Evolutionary conservation across 2,113 vertebrate species (phyloP), one percentile per base, ranked within the genome.

Genomic region (Spheniscus mendiculus): DNA sequence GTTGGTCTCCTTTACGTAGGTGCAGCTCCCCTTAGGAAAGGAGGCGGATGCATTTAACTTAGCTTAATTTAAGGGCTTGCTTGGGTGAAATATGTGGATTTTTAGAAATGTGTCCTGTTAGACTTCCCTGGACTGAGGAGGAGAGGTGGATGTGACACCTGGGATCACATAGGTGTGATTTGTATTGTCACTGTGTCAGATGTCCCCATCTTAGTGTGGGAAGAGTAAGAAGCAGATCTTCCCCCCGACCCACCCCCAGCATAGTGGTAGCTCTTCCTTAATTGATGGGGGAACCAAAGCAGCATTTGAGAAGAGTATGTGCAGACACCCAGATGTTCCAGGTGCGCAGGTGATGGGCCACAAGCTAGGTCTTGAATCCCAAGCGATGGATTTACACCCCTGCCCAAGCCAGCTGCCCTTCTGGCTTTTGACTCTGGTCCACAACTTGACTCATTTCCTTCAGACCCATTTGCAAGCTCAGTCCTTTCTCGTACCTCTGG

Each of bases 1-100:
- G 61, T 38, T 77, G 49, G 15, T 29, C 20, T 8, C 15, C 38
- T 56, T 55, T 16, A 44, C 0, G 0, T n/a, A 72, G 55, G 30
- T 78, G 59, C n/a, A 63, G 32, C 44, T 87, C 7, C 34, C 9
- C 22, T 29, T 49, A 30, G 50, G 50, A 83, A 44, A 73, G 61
- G 44, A 49, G 6, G 32, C 0, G 0, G 11, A 34, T 59, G 18
- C 10, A 5, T 56, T 70, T 55, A 67, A 32, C 42, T 52, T 71
- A 8, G 27, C 38, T 55, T 59, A 27, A 61, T 61, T 83, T 53
- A 45, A 45, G 36, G 36, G 19, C 30, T 84, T 0, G 0, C 42
- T 55, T 18, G 10, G 5, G 16, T 83, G 45, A 21, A 49, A 1
- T 27, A 15, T 29, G 9, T 71, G 42, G 6, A 22, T 18, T 86